Percentiles rank a stretch among this genome's conserved stretches.
phyloP scores from a whole-genome alignment of 2,888 invertebrate species.

The Tridacna gigas region DNA sequence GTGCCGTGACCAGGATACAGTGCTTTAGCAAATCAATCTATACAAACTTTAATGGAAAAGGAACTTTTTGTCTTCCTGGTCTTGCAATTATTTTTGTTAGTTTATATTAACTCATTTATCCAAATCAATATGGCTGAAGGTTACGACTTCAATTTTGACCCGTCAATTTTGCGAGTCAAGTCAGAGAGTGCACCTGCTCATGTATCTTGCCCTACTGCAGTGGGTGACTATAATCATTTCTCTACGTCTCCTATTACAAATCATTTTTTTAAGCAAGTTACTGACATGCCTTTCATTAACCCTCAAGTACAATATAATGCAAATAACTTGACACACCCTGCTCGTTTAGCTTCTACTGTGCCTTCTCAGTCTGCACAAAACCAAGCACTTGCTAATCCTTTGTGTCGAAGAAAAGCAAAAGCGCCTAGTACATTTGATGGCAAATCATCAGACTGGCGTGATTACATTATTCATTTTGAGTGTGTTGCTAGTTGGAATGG shows the following conservation, averaged over 20 bases:
- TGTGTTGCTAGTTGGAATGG: slow-evolving; percentile 57
- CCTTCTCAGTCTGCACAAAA: background rate
- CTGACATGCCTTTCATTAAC: background rate
- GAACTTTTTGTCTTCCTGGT: background rate
- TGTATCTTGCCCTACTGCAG: too few relatives aligned
- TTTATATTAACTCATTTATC: background rate
- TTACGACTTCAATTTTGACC: too few relatives aligned
- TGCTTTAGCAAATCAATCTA: background rate
- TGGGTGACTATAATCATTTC: too few relatives aligned
- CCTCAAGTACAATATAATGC: background rate
- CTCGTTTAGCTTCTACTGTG: background rate
- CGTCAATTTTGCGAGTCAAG: too few relatives aligned
- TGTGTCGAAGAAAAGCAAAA: slow-evolving; percentile 37
- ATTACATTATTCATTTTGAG: slow-evolving; percentile 65
- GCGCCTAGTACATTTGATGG: slow-evolving; percentile 61
- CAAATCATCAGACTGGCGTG: slow-evolving; percentile 51
- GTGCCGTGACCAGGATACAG: background rate
- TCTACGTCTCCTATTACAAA: background rate
- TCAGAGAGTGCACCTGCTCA: too few relatives aligned
- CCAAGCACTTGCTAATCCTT: slow-evolving; percentile 2
- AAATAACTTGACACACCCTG: background rate
- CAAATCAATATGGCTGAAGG: too few relatives aligned
- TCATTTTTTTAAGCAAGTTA: background rate
- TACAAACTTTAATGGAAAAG: background rate
- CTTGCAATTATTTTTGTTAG: background rate